These are phyloP conservation scores for Phocides pigmalion DNA, from an alignment of 1,140 invertebrate species.

Conservation along the genomic window DNA sequence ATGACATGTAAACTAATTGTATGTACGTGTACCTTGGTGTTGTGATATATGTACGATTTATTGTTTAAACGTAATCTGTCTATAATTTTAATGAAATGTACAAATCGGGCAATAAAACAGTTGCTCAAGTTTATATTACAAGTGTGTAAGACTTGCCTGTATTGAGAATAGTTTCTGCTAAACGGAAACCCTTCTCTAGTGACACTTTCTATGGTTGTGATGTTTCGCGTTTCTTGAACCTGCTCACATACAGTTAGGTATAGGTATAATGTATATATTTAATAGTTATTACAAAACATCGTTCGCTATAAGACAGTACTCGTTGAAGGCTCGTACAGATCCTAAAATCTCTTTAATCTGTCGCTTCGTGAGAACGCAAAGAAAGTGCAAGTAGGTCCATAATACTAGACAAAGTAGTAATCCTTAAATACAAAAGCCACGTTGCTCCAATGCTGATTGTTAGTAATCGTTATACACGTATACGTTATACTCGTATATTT, in stretches of 20 bases:
- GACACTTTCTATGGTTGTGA: conserved; percentile 73
- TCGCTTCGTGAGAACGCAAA: no score
- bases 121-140: conserved; percentile 66
- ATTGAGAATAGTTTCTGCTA: conserved; percentile 44
- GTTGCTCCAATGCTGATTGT: no score
- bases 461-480: no score
- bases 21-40: conserved; percentile 77
- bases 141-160: conserved; percentile 42
- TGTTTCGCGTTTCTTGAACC: conserved; percentile 46
- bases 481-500: no score
- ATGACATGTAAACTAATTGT: conserved; percentile 58
- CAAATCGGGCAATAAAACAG: conserved; percentile 69
- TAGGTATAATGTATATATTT: background rate
- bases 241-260: background rate
- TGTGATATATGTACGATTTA: conserved; percentile 76
- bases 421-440: no score
- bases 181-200: conserved; percentile 42
- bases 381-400: no score
- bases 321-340: no score
- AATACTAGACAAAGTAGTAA: no score
- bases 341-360: no score
- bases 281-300: no score
- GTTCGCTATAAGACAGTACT: no score
- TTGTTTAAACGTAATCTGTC: conserved; percentile 61
- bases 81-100: conserved; percentile 67